A percentile compares a stretch with the other conserved stretches of the same genome.
Evolutionary conservation across 2,888 invertebrate species (phyloP).

Genomic region (Quadroppia sp.): DNA sequence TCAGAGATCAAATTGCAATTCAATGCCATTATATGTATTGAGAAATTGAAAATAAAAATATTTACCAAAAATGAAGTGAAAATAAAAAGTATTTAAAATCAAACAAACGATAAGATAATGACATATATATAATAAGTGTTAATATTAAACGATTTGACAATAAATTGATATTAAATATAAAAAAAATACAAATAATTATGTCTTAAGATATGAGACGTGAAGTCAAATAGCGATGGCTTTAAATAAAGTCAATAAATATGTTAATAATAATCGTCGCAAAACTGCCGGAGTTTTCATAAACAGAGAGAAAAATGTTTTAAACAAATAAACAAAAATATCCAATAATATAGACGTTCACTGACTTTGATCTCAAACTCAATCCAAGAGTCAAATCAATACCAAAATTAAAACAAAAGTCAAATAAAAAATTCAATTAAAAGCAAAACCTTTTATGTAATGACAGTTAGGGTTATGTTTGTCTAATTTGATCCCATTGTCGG

Average conservation of each 20-base stretch:
- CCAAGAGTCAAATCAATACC: background rate
- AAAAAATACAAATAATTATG: too few species aligned
- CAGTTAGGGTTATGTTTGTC: conserved; percentile 7
- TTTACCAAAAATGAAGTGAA: background rate
- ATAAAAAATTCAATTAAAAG: background rate
- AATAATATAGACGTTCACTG: background rate
- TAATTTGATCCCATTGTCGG: background rate
- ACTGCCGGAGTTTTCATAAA: background rate
- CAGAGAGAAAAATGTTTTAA: background rate
- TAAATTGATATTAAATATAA: background rate
- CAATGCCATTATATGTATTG: background rate
- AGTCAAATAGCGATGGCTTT: background rate
- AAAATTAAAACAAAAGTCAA: background rate
- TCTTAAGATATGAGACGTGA: background rate
- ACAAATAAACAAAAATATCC: conserved; percentile 4
- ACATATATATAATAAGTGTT: background rate
- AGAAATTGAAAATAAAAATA: background rate
- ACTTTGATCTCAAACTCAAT: background rate
- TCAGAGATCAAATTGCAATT: background rate
- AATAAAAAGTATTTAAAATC: background rate
- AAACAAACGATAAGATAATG: background rate
- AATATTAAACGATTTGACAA: background rate
- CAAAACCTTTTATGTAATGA: conserved; percentile 32
- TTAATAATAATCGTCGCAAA: conserved; percentile 5
- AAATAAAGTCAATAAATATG: conserved; percentile 15